Evolutionary conservation across 2,113 vertebrate genomes (phyloP).

Genomic region (Amazona guildingii): DNA sequence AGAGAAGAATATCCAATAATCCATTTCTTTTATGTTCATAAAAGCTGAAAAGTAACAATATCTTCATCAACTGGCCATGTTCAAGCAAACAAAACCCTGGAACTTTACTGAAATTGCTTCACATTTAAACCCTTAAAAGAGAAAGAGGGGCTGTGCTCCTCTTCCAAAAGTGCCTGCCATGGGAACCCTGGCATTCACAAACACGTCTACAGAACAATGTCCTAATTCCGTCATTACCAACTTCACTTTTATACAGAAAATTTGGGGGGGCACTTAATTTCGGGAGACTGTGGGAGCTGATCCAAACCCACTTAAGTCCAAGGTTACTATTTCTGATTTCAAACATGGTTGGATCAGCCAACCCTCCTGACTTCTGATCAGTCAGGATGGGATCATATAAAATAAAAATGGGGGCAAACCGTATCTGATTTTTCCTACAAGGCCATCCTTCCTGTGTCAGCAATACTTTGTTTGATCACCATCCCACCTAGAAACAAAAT

Average conservation of each 20-base stretch:
- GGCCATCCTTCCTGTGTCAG: background rate
- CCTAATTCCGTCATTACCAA: background rate
- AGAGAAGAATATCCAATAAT: background rate
- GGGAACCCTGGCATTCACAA: background rate
- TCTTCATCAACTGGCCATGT: background rate
- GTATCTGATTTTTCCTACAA: background rate
- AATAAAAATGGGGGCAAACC: background rate
- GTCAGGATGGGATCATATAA: background rate
- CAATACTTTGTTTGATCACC: background rate
- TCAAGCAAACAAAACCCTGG: background rate
- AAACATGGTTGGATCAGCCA: background rate
- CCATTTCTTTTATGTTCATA: background rate
- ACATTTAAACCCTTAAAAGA: background rate
- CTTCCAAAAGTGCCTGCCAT: background rate
- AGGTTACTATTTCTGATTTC: background rate
- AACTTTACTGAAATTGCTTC: background rate
- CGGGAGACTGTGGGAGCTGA: background rate
- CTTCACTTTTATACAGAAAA: background rate
- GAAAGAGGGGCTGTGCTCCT: background rate
- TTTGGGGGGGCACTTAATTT: background rate
- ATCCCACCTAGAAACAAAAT: conserved; percentile 14
- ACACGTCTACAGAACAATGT: background rate
- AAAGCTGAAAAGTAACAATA: background rate
- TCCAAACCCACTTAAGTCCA: background rate
- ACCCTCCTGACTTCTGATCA: background rate